Evolutionary conservation across 1,140 invertebrate species (phyloP).

Genomic region (Pogonomyrmex californicus): DNA sequence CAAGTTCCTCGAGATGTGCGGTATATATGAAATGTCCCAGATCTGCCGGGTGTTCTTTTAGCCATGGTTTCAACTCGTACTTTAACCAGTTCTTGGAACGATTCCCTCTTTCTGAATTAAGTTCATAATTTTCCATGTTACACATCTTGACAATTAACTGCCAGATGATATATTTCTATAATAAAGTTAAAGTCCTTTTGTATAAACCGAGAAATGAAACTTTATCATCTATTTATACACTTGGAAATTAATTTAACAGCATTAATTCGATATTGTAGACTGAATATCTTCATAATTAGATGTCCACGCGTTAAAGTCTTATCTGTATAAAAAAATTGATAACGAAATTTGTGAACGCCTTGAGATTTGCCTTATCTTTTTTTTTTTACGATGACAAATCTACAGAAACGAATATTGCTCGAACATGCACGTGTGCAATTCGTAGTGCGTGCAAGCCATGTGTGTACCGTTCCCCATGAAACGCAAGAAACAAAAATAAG

Average conservation of each 20-base stretch:
- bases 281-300: not conserved
- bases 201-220: not conserved
- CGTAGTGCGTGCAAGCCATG: not conserved
- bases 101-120: conserved; percentile 12
- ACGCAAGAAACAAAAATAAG: conserved; percentile 41
- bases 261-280: not conserved
- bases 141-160: conserved; percentile 14
- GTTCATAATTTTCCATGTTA: conserved; percentile 15
- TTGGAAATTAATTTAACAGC: not conserved
- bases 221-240: not conserved
- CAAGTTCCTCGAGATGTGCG: conserved; percentile 16
- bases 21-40: conserved; percentile 38
- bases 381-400: not conserved
- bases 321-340: not conserved
- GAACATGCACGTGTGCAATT: not conserved
- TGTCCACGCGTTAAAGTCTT: too few relatives aligned
- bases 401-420: too few relatives aligned
- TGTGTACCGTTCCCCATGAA: not conserved
- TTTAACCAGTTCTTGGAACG: conserved; percentile 17
- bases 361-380: not conserved
- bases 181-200: not conserved
- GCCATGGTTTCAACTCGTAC: not conserved
- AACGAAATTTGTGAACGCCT: not conserved
- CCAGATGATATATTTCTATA: not conserved
- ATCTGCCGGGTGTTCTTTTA: conserved; percentile 31